These are phyloP conservation scores for Ptilorrhoa leucosticta DNA, from an alignment of 2,113 vertebrate genomes.

Conservation along the genomic window DNA sequence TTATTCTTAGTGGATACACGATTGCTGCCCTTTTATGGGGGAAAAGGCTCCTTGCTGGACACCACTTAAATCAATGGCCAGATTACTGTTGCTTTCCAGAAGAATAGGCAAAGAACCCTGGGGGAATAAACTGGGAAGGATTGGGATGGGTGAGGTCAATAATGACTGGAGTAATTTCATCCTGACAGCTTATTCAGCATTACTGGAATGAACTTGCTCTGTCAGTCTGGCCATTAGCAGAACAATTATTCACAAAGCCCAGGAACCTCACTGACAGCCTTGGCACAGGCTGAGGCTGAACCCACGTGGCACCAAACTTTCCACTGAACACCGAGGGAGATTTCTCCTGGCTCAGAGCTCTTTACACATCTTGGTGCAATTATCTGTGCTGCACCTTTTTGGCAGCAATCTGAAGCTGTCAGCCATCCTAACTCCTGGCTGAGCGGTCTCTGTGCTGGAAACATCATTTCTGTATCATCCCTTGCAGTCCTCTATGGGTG, in stretches of 20 bases:
- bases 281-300: neutral
- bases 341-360: neutral
- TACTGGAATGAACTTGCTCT: constrained; percentile 48
- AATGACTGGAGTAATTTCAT: constrained; percentile 34
- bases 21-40: neutral
- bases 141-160: constrained; percentile 46
- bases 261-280: constrained; percentile 13
- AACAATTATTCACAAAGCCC: neutral
- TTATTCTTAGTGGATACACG: neutral
- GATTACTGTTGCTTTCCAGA: constrained; percentile 16
- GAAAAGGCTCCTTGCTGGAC: neutral
- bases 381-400: neutral
- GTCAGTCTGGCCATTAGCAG: constrained; percentile 40
- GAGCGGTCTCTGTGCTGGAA: neutral
- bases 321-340: neutral
- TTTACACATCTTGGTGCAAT: neutral
- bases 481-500: neutral
- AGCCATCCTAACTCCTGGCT: neutral
- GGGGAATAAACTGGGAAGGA: constrained; percentile 42
- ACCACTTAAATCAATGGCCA: constrained; percentile 1
- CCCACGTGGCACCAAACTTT: neutral
- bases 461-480: neutral
- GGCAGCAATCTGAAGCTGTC: neutral
- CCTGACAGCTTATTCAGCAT: constrained; percentile 43
- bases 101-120: constrained; percentile 15